Evolutionary conservation across 2,888 invertebrate species (phyloP).

Genomic region (Halocaridina rubra): DNA sequence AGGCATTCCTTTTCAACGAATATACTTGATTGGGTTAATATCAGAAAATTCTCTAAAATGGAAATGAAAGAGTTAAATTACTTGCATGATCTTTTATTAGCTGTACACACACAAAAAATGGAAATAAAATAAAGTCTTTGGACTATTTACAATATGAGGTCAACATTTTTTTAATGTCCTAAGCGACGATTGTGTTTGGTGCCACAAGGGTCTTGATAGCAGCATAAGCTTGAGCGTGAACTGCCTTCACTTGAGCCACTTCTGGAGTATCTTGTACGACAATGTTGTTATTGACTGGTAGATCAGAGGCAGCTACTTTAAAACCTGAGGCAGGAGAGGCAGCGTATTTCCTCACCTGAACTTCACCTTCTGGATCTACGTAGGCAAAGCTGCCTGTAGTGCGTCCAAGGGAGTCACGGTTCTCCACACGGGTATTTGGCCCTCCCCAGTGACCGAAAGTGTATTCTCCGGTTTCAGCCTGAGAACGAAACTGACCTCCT

Average conservation of each 20-base stretch:
- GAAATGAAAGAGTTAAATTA: too few species aligned
- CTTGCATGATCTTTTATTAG: too few species aligned
- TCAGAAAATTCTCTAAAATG: too few species aligned
- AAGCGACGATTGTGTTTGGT: background rate
- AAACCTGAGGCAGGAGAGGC: slow-evolving; percentile 34
- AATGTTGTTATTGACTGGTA: background rate
- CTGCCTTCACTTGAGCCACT: slow-evolving; percentile 25
- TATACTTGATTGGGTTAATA: too few species aligned
- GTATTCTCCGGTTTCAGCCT: slow-evolving; percentile 34
- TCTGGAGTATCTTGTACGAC: slow-evolving; percentile 19
- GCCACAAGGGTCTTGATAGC: background rate
- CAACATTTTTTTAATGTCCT: too few species aligned
- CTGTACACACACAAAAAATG: too few species aligned
- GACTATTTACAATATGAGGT: too few species aligned
- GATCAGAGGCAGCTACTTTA: slow-evolving; percentile 41
- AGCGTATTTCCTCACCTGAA: slow-evolving; percentile 42
- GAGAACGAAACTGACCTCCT: slow-evolving; percentile 39
- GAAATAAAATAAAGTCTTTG: too few species aligned
- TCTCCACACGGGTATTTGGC: slow-evolving; percentile 39
- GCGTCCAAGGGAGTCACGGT: slow-evolving; percentile 22
- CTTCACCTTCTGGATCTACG: slow-evolving; percentile 28
- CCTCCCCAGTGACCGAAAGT: slow-evolving; percentile 44
- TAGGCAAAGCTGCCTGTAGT: slow-evolving; percentile 43
- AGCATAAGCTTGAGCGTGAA: background rate
- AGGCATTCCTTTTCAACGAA: too few species aligned